Percentiles rank a stretch among this genome's conserved stretches.
Conservation (phyloP, 2,888 invertebrate genomes). For the Ligdia adustata region DNA sequence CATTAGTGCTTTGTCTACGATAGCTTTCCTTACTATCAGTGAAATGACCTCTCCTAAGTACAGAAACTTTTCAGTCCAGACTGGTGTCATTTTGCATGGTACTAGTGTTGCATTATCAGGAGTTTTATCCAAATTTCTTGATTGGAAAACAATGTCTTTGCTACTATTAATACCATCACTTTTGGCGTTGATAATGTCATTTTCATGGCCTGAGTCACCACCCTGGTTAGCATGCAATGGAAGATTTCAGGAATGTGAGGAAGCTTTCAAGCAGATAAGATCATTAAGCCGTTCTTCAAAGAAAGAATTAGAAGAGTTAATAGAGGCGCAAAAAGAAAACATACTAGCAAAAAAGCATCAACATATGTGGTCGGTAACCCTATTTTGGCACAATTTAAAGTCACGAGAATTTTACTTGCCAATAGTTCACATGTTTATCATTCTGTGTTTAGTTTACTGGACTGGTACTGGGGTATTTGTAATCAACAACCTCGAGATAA, state of each 20-base stretch:
- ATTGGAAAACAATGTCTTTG: slow-evolving; percentile 25
- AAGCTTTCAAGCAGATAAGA: slow-evolving; percentile 31
- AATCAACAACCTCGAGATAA: background rate
- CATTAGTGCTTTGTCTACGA: background rate
- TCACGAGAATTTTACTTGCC: slow-evolving; percentile 35
- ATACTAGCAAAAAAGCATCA: background rate
- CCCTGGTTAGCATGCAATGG: slow-evolving; percentile 36
- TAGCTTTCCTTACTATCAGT: background rate
- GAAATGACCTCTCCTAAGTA: slow-evolving; percentile 1
- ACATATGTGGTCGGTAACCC: background rate
- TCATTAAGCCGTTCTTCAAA: slow-evolving; percentile 16
- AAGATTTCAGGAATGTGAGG: slow-evolving; percentile 29
- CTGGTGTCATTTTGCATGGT: slow-evolving; percentile 11
- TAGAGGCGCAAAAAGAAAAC: slow-evolving; percentile 23
- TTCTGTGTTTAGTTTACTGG: slow-evolving; percentile 31
- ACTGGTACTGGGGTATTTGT: slow-evolving; percentile 26
- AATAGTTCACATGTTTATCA: slow-evolving; percentile 24
- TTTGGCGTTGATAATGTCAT: slow-evolving; percentile 14
- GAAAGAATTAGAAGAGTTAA: slow-evolving; percentile 28
- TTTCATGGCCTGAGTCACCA: slow-evolving; percentile 37
- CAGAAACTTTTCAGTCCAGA: background rate
- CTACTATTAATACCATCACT: slow-evolving; percentile 21
- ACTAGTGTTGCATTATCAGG: background rate
- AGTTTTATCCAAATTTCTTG: slow-evolving; percentile 3
- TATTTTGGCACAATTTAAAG: slow-evolving; percentile 1